Base-by-base conservation (phyloP, 64 coral and sea anemone genomes). In the Montipora sp. region DNA sequence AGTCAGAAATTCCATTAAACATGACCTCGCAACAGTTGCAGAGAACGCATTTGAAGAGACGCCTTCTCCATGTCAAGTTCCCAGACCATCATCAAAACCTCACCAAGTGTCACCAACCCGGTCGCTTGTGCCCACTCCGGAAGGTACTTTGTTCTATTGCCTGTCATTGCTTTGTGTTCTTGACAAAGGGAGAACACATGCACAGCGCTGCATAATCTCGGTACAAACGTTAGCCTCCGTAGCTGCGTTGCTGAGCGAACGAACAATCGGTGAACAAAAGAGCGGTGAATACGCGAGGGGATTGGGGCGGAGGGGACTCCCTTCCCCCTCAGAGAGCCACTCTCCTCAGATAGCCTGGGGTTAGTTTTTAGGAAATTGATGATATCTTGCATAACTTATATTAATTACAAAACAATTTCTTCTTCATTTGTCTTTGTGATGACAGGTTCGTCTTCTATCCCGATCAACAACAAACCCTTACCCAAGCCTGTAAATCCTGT, bases 81-180 rank as follows among this genome's bases (percentile, higher is more conserved):
- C 88, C 82, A 84, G 87, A 20, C 87, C 87, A 2, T 70, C 87
- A 19, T 83, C 87, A 51, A 87, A 90, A 47, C 77, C 91, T 5
- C 91, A 46, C 0, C 87, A 90, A 57, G 75, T 78, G 13, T 87
- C 95, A 15, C 59, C 91, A 14, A 59, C 80, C 24, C 16, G 48
- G 5, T 24, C 75, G 58, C 88, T 93, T 66, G 69, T 87, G 22
- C 80, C 95, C 20, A 96, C 91, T 53, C 91, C 91, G 21, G 91
- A 93, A 59, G 95, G 90, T 89, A 81, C 24, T 59, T 57, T 57
- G 7, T 57, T 63, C 14, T 63, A 63, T 63, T 27, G 1, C 4
- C 27, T 10, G 24, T 11, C 8, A 47, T 46, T 14, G 27, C 13
- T 44, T 58, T 36, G 78, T 57, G 53, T 57, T 57, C 53, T 36